Evolutionary conservation across 1,140 invertebrate genomes (phyloP).

Genomic region (Reticulitermes speratus): DNA sequence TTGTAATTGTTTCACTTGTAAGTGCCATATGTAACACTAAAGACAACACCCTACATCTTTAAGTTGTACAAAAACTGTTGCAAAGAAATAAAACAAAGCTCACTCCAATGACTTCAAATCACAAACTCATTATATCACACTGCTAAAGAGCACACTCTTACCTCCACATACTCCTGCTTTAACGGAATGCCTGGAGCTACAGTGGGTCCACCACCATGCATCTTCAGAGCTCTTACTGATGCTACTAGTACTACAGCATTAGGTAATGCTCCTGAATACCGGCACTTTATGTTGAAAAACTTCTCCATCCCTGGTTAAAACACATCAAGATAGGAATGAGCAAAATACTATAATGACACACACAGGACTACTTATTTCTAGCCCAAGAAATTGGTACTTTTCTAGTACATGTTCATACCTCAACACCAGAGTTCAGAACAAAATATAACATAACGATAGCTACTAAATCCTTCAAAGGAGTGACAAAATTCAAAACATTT

Average conservation of each 20-base stretch:
- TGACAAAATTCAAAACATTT: too few relatives aligned
- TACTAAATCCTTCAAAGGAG: too few relatives aligned
- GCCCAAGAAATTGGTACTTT: not conserved
- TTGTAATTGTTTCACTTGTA: too few relatives aligned
- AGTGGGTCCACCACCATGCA: slow-evolving; percentile 94
- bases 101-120: too few relatives aligned
- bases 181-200: slow-evolving; percentile 83
- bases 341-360: not conserved
- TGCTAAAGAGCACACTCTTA: slow-evolving; percentile 27
- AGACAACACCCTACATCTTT: too few relatives aligned
- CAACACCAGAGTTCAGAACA: too few relatives aligned
- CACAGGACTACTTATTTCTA: not conserved
- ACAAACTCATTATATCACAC: too few relatives aligned
- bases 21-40: too few relatives aligned
- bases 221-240: slow-evolving; percentile 93
- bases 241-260: slow-evolving; percentile 91
- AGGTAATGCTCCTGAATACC: slow-evolving; percentile 82
- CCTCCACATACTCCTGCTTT: slow-evolving; percentile 77
- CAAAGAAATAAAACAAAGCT: too few relatives aligned
- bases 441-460: not conserved
- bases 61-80: too few relatives aligned
- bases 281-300: slow-evolving; percentile 98
- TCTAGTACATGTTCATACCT: too few relatives aligned
- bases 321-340: slow-evolving; percentile 23
- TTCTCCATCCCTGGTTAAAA: slow-evolving; percentile 84